Evolutionary conservation across 2,888 invertebrate genomes (phyloP), one percentile per base, ranked within the genome.

Genomic region (Parnassius orleans): DNA sequence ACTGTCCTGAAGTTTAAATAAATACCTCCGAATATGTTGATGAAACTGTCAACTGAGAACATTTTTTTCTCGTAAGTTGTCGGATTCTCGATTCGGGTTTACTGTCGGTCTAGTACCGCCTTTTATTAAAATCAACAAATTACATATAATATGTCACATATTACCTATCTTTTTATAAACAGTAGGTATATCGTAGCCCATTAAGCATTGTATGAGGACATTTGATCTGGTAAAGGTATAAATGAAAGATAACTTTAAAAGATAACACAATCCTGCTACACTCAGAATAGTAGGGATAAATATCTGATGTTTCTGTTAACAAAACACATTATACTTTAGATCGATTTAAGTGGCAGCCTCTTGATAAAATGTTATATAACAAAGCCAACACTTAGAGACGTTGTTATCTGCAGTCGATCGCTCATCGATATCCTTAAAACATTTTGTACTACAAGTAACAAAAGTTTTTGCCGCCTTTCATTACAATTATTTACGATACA

Each of bases 391-490:
- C 81, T 83, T 83, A 74, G 62, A 65, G 64, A 65, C 63, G 64
- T 70, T 69, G 71, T 78, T 82, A 80, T 82, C 81, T 68, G 60
- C 44, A 69, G 67, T 68, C 67, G 72, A 83, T 81, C 78, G 67
- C 65, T 74, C 68, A 70, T 66, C 71, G 78, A 80, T 79, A 80
- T 76, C 79, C 66, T 75, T 76, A 74, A 78, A 77, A 82, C 80
- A 83, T 80, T 80, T 71, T 83, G 86, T 86, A 81, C 78, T 11
- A 33, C 33, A 33, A 11, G 43, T 48, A 78, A 80, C 75, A 78
- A 77, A 72, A 77, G 65, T 67, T 60, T 60, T 64, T 66, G 72
- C 77, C 81, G 78, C 67, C 70, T 68, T 62, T 73, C 72, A 68
- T 67, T 47, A 48, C 19, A 65, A 64, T 67, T 56, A 63, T 48